phyloP scores from a whole-genome alignment of 1,140 invertebrate species.

The Lepidurus apus region DNA sequence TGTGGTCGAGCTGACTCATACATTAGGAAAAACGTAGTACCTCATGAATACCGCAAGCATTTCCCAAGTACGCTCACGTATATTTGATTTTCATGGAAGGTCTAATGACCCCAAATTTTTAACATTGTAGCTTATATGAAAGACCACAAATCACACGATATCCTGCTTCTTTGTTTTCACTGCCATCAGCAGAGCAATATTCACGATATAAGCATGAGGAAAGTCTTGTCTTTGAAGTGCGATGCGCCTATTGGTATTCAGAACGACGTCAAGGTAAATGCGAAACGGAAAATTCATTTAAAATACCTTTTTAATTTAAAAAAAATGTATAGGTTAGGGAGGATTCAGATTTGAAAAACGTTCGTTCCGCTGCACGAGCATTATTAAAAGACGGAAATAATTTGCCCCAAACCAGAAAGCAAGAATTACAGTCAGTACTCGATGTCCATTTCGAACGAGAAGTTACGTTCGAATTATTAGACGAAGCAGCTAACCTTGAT shows the following conservation, averaged over 20 bases:
- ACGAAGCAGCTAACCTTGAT: neutral
- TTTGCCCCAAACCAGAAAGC: constrained; percentile 52
- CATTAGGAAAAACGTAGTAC: constrained; percentile 74
- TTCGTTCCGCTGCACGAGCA: constrained; percentile 62
- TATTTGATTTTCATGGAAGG: neutral
- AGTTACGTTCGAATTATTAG: neutral
- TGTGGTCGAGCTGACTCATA: constrained; percentile 66
- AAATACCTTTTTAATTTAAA: neutral
- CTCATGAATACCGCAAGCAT: constrained; percentile 74
- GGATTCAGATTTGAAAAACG: constrained; percentile 48
- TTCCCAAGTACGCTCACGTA: constrained; percentile 56
- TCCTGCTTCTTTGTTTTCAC: constrained; percentile 63
- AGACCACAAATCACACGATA: constrained; percentile 75
- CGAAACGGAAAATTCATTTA: neutral
- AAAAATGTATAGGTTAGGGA: constrained; percentile 32
- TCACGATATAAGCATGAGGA: constrained; percentile 58
- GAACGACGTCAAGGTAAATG: constrained; percentile 43
- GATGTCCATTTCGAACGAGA: constrained; percentile 48
- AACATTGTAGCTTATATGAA: constrained; percentile 55
- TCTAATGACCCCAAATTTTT: neutral
- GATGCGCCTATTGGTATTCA: constrained; percentile 55
- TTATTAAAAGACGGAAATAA: constrained; percentile 47
- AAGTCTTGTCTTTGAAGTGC: constrained; percentile 56
- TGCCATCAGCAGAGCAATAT: constrained; percentile 70
- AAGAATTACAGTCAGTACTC: constrained; percentile 50